Evolutionary conservation across 2,113 vertebrate genomes (phyloP), one percentile per base, ranked within the genome.

Genomic region (Leptodactylus fuscus): DNA sequence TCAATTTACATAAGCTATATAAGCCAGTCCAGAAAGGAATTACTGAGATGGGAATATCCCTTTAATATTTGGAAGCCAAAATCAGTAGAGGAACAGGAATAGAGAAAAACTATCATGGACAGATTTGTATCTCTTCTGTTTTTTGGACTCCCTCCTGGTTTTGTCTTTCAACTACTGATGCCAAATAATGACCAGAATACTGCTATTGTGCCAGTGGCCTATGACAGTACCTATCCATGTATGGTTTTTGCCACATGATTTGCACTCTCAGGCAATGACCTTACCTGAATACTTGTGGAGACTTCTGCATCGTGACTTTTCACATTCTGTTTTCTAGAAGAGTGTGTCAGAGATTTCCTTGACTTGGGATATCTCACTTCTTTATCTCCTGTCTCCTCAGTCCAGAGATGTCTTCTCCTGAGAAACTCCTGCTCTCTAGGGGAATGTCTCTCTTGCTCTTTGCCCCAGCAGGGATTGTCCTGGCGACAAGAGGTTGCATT

Each of bases 341-440:
- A 79, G 29, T 60, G 58, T 48, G n/a, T 48, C 18, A 32, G 32
- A 70, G 60, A 4, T 46, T 2, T 77, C 27, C 5, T 62, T 27
- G 55, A 71, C 36, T 24, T 29, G 73, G 29, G n/a, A n/a, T 60
- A 53, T 5, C 15, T 36, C n/a, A 13, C 5, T 46, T 55, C 12
- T 74, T 86, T 83, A 58, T 73, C 41, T 84, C 53, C 74, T 29
- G 18, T 36, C 20, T 86, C 87, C 38, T 91, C 90, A n/a, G 74
- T 8, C 0, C 2, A 73, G 87, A 95, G 73, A 69, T 92, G 92
- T 11, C 95, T 91, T 81, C 94, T 92, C 46, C 87, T 87, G 49
- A 93, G 88, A 87, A 95, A 93, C 81, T 93, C 92, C 3, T 53
- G 81, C 0, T 93, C 91, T 0, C 94, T 91, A 0, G 93, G 92